phyloP scores from a whole-genome alignment of 2,797 vertebrate genomes.

The Sebastes oblongus region DNA sequence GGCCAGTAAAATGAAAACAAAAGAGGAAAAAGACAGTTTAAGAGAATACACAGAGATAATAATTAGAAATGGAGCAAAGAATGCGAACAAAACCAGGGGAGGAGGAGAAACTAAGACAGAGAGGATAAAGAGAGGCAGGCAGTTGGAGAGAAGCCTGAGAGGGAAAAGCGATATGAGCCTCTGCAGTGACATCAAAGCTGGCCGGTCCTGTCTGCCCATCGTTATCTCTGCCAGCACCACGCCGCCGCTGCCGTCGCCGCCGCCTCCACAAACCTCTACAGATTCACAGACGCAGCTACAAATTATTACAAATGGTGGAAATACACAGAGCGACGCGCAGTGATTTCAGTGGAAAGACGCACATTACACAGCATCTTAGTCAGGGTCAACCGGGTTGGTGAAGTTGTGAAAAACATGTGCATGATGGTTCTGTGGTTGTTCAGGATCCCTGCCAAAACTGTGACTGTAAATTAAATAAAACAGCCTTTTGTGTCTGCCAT shows the following conservation, averaged over 20 bases:
- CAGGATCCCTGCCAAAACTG: background rate
- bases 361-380: background rate
- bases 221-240: conserved; percentile 13
- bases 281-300: background rate
- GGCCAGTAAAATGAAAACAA: background rate
- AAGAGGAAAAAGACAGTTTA: background rate
- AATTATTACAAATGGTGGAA: conserved; percentile 11
- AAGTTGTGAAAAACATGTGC: background rate
- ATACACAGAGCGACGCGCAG: background rate
- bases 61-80: background rate
- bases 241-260: background rate
- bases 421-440: background rate
- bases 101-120: background rate
- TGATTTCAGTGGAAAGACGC: background rate
- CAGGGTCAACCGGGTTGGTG: background rate
- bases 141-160: background rate
- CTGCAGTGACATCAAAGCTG: conserved; percentile 24
- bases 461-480: background rate
- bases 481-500: background rate
- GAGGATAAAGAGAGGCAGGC: conserved; percentile 2
- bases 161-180: background rate
- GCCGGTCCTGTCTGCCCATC: background rate
- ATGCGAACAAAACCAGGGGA: background rate
- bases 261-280: conserved; percentile 15
- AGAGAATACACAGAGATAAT: background rate